These are phyloP conservation scores for Phalangium opilio DNA, from an alignment of 2,888 invertebrate genomes.

Conservation along the genomic window DNA sequence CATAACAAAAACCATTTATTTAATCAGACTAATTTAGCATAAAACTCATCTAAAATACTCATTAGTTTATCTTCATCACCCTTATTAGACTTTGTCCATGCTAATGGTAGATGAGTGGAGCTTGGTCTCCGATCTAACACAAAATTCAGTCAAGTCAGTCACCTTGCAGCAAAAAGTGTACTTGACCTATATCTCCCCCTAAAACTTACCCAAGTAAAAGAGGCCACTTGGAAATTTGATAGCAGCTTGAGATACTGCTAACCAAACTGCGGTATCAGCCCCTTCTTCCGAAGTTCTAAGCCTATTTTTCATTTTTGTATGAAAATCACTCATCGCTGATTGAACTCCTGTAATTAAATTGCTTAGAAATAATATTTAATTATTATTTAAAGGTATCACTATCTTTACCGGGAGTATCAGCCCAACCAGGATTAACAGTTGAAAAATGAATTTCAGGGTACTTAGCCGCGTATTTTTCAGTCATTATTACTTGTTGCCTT, in stretches of 20 bases:
- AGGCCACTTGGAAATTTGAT: constrained; percentile 27
- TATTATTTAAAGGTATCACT: neutral
- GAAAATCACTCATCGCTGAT: constrained; percentile 32
- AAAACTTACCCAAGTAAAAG: constrained; percentile 31
- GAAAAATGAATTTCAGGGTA: constrained; percentile 34
- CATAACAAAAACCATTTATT: too few species aligned
- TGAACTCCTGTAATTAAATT: constrained; percentile 19
- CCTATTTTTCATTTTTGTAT: constrained; percentile 33
- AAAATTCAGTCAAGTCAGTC: too few species aligned
- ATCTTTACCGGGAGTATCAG: constrained; percentile 33
- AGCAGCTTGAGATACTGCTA: constrained; percentile 30
- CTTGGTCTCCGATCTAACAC: constrained; percentile 30
- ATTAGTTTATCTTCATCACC: constrained; percentile 31
- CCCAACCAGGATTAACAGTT: constrained; percentile 38
- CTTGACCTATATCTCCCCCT: neutral
- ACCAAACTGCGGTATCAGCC: constrained; percentile 36
- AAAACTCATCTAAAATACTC: constrained; percentile 26
- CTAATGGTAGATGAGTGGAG: constrained; percentile 33
- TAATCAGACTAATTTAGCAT: neutral
- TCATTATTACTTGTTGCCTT: constrained; percentile 33
- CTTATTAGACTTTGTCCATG: constrained; percentile 31
- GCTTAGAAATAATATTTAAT: constrained; percentile 1
- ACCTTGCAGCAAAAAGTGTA: too few species aligned
- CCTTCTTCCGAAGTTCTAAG: constrained; percentile 34
- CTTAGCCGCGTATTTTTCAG: constrained; percentile 30